Evolutionary conservation across 1,140 invertebrate species (phyloP).

Genomic region (Asbolus verrucosus): DNA sequence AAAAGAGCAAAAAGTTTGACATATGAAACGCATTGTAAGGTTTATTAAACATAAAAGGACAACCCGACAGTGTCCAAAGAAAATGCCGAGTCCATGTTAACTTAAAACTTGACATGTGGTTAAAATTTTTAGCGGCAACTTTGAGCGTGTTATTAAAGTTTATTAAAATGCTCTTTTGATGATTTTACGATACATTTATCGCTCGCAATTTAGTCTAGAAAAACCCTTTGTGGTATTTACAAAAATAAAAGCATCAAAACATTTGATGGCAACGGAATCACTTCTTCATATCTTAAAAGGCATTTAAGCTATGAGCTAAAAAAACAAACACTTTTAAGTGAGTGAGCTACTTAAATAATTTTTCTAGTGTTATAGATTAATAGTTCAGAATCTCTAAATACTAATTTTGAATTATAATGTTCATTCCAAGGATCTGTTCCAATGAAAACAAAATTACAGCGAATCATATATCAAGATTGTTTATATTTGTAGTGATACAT

Average conservation of each 20-base stretch:
- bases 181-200: conserved; percentile 31
- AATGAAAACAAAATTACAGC: too few species aligned
- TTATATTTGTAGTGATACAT: too few species aligned
- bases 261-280: too few species aligned
- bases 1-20: conserved; percentile 1
- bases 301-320: too few species aligned
- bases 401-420: too few species aligned
- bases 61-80: conserved; percentile 9
- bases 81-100: neutral
- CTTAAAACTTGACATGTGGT: conserved; percentile 43
- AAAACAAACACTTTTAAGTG: neutral
- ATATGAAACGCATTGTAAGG: conserved; percentile 2
- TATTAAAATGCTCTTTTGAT: conserved; percentile 28
- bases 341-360: neutral
- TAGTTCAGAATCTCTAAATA: too few species aligned
- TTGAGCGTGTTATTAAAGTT: conserved; percentile 36
- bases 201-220: conserved; percentile 6
- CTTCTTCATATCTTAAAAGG: too few species aligned
- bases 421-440: too few species aligned
- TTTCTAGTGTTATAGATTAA: too few species aligned
- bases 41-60: conserved; percentile 20
- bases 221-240: neutral
- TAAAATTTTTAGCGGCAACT: conserved; percentile 44
- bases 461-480: too few species aligned
- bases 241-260: neutral